Evolutionary conservation across 2,113 vertebrate species (phyloP).

Genomic region (Gavia stellata): DNA sequence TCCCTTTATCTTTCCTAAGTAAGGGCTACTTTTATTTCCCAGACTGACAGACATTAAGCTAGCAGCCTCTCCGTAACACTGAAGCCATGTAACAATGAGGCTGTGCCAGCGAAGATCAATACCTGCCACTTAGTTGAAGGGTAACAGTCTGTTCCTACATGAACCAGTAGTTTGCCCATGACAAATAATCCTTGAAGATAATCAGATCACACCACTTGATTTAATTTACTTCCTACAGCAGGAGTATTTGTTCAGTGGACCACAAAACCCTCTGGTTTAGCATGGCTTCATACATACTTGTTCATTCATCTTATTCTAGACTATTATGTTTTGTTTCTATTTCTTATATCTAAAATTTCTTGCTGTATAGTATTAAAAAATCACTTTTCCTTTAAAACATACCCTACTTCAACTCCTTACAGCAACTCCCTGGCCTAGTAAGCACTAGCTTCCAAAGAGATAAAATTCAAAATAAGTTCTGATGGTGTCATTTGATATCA

Average conservation of each 20-base stretch:
- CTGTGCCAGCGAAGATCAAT: constrained; percentile 32
- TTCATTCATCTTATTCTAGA: not conserved
- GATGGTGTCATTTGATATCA: not conserved
- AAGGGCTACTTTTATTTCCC: not conserved
- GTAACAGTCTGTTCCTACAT: constrained; percentile 30
- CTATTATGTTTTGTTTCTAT: not conserved
- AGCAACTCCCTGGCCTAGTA: not conserved
- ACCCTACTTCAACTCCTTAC: not conserved
- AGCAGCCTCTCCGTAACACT: not conserved
- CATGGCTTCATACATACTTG: not conserved
- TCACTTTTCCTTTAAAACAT: not conserved
- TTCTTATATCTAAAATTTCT: not conserved
- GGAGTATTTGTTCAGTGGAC: constrained; percentile 12
- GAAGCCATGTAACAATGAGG: not conserved
- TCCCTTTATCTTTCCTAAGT: not conserved
- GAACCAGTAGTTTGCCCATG: constrained; percentile 24
- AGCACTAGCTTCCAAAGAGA: not conserved
- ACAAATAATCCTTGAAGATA: constrained; percentile 47
- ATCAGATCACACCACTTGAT: constrained; percentile 34
- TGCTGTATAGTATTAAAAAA: not conserved
- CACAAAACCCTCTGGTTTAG: not conserved
- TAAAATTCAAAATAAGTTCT: not conserved
- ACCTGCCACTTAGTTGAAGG: constrained; percentile 29
- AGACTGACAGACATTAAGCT: not conserved
- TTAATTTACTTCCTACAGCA: constrained; percentile 16